Conservation (phyloP, 2,113 vertebrate genomes). For the Zootoca vivipara region DNA sequence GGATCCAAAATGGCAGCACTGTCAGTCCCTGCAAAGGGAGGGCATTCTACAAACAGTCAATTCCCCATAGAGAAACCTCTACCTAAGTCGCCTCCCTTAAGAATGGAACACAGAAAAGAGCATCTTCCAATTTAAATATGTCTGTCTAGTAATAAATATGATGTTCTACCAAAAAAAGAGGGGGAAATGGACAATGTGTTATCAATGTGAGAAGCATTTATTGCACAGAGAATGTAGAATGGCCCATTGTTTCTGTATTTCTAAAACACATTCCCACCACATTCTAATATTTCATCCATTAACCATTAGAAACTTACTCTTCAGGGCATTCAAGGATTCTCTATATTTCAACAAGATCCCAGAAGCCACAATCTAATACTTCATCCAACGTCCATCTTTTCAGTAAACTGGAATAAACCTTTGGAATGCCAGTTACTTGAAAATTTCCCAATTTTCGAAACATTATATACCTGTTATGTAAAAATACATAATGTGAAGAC, state of each 20-base stretch:
- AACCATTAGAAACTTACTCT: not conserved
- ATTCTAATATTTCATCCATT: not conserved
- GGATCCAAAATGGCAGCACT: too few species aligned
- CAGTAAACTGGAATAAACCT: not conserved
- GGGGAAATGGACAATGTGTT: not conserved
- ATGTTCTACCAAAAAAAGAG: not conserved
- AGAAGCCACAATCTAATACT: not conserved
- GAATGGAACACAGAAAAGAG: too few species aligned
- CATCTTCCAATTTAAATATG: not conserved
- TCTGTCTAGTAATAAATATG: not conserved
- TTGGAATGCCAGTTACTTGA: not conserved
- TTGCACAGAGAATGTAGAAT: not conserved
- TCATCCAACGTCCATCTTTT: not conserved
- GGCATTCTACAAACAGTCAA: too few species aligned
- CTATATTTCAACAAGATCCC: not conserved
- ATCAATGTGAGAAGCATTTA: not conserved
- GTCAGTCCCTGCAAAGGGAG: too few species aligned
- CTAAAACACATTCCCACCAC: not conserved
- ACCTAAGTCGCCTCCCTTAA: too few species aligned
- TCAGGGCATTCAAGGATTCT: not conserved
- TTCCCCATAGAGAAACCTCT: too few species aligned
- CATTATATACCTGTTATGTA: constrained; percentile 1
- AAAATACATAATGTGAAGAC: constrained; percentile 16
- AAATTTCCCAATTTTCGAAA: not conserved
- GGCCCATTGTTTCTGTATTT: not conserved